Evolutionary conservation across 2,888 invertebrate genomes (phyloP), one percentile per base, ranked within the genome.

Genomic region (Cryptops parisi): DNA sequence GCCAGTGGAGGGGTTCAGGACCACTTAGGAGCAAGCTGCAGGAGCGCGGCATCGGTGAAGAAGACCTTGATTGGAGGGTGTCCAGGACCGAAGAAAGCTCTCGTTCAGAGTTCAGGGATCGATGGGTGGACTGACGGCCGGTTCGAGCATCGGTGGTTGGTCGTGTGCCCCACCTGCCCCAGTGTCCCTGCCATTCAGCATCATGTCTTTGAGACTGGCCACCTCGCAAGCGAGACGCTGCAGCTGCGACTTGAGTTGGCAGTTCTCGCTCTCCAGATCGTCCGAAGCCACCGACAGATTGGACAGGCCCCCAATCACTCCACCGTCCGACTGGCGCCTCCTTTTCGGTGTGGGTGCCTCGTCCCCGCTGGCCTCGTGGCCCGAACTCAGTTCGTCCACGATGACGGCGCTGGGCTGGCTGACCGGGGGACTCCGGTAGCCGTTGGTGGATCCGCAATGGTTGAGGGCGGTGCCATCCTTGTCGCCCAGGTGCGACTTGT

Each of bases 191-290:
- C 27, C 23, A 48, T 21, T 48, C 33, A 56, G 48, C 39, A 73
- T 63, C 59, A 72, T 64, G 55, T 68, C 70, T 60, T 90, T 88
- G 5, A 94, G 78, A 59, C 82, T 84, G 49, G 87, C 89, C 59
- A 94, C 89, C 71, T 94, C 93, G 1, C 84, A 84, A 33, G 90
- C 89, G 23, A 94, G 78, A 61, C 86, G 78, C 62, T 84, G 86
- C 60, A 94, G 74, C 70, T 93, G 85, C 2, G 82, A 46, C 67
- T 87, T 86, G 15, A 91, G 75, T 67, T 84, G 82, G 52, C 66
- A 66, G 61, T 72, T 73, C 60, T 73, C 72, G 1, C 62, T 64
- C 60, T 71, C 68, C 46, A 72, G 62, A 21, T 67, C 67, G 69
- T 74, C 46, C 9, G 33, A 6, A 15, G 33, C 33, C 33, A 33